These are phyloP conservation scores for Calcarius lapponicus DNA, from an alignment of 2,797 vertebrate genomes.

Conservation along the genomic window DNA sequence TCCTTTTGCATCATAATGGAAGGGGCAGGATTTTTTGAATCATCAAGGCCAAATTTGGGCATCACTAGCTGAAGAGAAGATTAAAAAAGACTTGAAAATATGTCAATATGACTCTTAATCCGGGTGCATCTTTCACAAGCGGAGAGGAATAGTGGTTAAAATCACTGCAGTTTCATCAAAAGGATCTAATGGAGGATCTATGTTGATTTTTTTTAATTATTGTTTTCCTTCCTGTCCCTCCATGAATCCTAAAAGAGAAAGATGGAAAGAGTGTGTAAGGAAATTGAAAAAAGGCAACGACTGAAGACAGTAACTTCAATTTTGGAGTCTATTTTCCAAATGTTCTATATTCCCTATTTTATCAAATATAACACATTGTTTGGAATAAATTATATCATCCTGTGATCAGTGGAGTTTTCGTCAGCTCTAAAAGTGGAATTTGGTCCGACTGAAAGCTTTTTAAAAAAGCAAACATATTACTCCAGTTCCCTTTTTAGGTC, in stretches of 20 bases:
- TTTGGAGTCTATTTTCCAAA: not conserved
- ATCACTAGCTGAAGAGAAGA: not conserved
- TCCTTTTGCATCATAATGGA: slow-evolving; percentile 38
- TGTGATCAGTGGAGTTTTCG: not conserved
- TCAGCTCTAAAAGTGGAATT: slow-evolving; percentile 1
- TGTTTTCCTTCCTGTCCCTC: not conserved
- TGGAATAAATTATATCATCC: not conserved
- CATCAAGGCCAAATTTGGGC: not conserved
- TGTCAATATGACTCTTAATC: not conserved
- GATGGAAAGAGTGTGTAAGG: not conserved
- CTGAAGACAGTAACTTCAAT: not conserved
- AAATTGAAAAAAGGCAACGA: not conserved
- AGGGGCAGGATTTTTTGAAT: slow-evolving; percentile 18
- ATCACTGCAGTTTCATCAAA: not conserved
- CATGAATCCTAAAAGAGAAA: slow-evolving; percentile 37
- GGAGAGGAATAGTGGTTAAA: not conserved
- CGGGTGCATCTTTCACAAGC: not conserved
- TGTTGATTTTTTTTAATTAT: not conserved
- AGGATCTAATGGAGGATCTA: not conserved
- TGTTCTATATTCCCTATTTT: not conserved
- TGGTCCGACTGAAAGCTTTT: not conserved
- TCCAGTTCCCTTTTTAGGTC: not conserved
- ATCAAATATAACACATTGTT: not conserved
- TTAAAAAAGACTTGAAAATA: slow-evolving; percentile 30
- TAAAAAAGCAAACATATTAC: not conserved